These are phyloP conservation scores for Peromyscus aztecus DNA, from an alignment of 2,797 vertebrate species.

Conservation along the genomic window DNA sequence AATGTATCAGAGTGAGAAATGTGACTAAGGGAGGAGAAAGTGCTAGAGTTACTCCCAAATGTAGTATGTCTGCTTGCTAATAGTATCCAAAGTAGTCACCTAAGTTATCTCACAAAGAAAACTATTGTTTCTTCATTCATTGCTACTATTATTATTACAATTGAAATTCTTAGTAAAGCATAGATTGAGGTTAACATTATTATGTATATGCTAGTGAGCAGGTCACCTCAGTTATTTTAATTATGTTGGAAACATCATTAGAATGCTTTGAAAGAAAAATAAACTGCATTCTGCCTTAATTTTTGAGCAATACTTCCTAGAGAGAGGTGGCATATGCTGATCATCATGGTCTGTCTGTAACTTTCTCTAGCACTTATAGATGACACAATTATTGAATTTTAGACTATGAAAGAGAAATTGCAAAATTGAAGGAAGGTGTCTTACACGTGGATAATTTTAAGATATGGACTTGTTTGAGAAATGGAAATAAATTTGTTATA, in stretches of 20 bases:
- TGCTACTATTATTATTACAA: background rate
- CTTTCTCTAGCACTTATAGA: conserved; percentile 14
- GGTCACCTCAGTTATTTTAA: background rate
- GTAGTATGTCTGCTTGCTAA: background rate
- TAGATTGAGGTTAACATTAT: background rate
- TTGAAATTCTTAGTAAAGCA: conserved; percentile 17
- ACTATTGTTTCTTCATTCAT: background rate
- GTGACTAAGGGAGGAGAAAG: background rate
- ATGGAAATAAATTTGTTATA: background rate
- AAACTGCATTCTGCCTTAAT: background rate
- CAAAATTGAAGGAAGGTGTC: conserved; percentile 31
- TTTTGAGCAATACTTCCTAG: background rate
- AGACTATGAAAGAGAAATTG: conserved; percentile 19
- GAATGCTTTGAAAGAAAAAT: conserved; percentile 51
- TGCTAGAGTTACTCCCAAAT: background rate
- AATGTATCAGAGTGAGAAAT: background rate
- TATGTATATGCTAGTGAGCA: background rate
- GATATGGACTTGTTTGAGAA: background rate
- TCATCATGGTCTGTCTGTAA: background rate
- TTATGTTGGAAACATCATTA: conserved; percentile 1
- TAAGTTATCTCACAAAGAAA: background rate
- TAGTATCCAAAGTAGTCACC: background rate
- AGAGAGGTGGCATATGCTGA: background rate
- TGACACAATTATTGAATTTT: conserved; percentile 37
- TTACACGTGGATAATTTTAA: conserved; percentile 25